Evolutionary conservation across 2,888 invertebrate genomes (phyloP).

Genomic region (Dicyrtoma fusca): DNA sequence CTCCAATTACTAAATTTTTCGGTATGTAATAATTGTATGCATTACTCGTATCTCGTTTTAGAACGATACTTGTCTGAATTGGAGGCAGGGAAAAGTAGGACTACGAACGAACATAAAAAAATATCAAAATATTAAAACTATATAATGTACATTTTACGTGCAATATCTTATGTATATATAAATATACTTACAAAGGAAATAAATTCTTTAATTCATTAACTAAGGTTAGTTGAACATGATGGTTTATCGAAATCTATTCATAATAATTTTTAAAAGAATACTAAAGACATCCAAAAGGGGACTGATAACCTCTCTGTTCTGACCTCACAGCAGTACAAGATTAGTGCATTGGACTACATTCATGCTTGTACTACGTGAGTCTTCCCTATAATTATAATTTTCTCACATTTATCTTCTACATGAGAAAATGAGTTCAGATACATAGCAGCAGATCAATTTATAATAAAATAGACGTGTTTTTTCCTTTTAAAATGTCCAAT

Average conservation of each 20-base stretch:
- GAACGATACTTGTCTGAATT: not conserved
- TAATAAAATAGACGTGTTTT: constrained; percentile 13
- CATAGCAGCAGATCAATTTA: constrained; percentile 19
- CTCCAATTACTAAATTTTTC: not conserved
- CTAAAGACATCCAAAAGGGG: not conserved
- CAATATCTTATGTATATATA: not conserved
- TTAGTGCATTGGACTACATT: not conserved
- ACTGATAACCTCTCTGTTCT: constrained; percentile 7
- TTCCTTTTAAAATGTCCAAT: not conserved
- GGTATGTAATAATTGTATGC: constrained; percentile 1
- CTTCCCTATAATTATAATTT: constrained; percentile 12
- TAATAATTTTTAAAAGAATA: not conserved
- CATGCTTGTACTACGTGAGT: not conserved
- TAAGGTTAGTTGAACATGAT: constrained; percentile 19
- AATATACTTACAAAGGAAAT: constrained; percentile 19
- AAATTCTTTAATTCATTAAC: constrained; percentile 7
- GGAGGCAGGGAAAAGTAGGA: not conserved
- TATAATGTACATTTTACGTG: constrained; percentile 10
- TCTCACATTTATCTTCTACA: not conserved
- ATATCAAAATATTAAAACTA: constrained; percentile 30
- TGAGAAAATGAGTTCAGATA: constrained; percentile 12
- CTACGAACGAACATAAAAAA: constrained; percentile 32
- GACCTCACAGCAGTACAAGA: no score
- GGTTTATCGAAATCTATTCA: constrained; percentile 1
- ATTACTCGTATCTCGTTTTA: not conserved